Percentiles rank a stretch among this genome's conserved stretches.
Conservation (phyloP, 2,888 invertebrate genomes). For the Drosophila bunnanda region DNA sequence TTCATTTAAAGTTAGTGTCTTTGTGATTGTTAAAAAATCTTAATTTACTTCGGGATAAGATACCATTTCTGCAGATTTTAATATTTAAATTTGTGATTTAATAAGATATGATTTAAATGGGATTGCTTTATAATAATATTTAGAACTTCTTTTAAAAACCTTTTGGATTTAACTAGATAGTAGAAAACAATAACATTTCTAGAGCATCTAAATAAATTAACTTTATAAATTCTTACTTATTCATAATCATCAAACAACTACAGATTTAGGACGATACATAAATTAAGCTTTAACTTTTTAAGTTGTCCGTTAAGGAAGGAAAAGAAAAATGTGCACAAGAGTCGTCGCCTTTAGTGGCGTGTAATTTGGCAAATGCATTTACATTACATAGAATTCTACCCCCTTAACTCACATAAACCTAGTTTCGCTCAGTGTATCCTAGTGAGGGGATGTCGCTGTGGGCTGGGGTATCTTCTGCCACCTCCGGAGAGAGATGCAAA, state of each 20-base stretch:
- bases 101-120: too few species aligned
- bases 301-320: background rate
- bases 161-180: background rate
- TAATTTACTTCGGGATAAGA: background rate
- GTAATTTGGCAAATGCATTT: background rate
- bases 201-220: background rate
- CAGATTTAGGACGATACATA: background rate
- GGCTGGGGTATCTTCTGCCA: slow-evolving; percentile 56
- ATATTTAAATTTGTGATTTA: background rate
- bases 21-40: background rate
- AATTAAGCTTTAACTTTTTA: background rate
- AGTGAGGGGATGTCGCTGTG: background rate
- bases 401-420: background rate
- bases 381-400: background rate
- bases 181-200: background rate
- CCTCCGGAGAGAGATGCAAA: slow-evolving; percentile 70
- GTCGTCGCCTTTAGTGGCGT: background rate
- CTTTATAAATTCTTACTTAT: rapidly evolving
- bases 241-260: background rate
- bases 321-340: background rate
- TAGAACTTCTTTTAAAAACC: background rate
- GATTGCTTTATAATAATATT: background rate
- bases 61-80: background rate
- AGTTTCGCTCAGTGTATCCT: slow-evolving; percentile 4
- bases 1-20: background rate